Evolutionary conservation across 1,140 invertebrate species (phyloP).

Genomic region (Cotesia glomerata): DNA sequence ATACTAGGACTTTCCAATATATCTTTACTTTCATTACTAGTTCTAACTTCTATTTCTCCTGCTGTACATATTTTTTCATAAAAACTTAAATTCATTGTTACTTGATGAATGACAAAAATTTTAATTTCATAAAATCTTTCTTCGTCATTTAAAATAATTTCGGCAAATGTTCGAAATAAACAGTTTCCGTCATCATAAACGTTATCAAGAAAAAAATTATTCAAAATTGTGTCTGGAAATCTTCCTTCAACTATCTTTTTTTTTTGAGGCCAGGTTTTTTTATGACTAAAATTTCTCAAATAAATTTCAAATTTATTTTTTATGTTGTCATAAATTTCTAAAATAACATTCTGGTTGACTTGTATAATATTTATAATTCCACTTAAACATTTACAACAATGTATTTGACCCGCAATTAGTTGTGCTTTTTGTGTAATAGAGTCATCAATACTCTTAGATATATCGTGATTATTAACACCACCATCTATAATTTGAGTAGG

Average conservation of each 20-base stretch:
- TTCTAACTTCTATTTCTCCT: no score
- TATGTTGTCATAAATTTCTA: no score
- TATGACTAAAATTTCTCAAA: neutral
- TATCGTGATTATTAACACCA: no score
- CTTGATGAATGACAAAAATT: neutral
- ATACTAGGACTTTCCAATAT: no score
- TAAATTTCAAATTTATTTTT: no score
- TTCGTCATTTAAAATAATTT: neutral
- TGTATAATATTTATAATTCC: no score
- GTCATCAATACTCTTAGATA: neutral
- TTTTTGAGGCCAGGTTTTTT: neutral
- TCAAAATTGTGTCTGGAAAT: neutral
- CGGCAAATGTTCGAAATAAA: neutral
- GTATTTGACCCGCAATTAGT: neutral
- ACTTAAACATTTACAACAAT: no score
- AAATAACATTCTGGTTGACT: no score
- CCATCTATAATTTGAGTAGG: no score
- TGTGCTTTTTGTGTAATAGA: no score
- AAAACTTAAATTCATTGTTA: neutral
- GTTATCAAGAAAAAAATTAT: neutral
- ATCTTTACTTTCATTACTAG: no score
- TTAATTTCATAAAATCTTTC: neutral
- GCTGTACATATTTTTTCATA: neutral
- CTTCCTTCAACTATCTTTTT: neutral
- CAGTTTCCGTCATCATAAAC: neutral